A percentile compares a stretch with the other conserved stretches of the same genome.
phyloP scores from a whole-genome alignment of 2,797 vertebrate species.

The Sciaenops ocellatus region DNA sequence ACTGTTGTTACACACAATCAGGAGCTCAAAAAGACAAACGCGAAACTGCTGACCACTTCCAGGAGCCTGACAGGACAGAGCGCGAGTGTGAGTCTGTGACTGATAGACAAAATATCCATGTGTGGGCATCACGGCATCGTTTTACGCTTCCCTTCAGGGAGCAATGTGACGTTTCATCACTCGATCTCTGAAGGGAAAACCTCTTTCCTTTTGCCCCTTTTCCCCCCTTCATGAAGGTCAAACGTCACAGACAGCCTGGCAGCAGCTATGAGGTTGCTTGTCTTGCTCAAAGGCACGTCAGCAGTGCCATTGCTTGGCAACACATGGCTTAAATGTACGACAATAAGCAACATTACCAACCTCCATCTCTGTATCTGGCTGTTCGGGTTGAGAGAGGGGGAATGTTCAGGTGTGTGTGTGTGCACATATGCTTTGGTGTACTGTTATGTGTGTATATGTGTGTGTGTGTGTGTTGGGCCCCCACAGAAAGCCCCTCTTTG shows the following conservation, averaged over 20 bases:
- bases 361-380: conserved; percentile 3
- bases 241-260: not conserved
- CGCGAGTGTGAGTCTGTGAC: too few relatives aligned
- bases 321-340: not conserved
- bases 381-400: conserved; percentile 11
- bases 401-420: conserved; percentile 54
- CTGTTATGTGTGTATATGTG: conserved; percentile 14
- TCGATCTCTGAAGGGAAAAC: not conserved
- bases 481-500: conserved; percentile 82
- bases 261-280: not conserved
- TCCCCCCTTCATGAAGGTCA: conserved; percentile 16
- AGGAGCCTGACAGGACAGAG: not conserved
- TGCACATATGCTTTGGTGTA: conserved; percentile 22
- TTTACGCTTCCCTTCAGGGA: too few relatives aligned
- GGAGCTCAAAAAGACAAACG: not conserved
- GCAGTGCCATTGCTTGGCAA: not conserved
- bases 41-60: not conserved
- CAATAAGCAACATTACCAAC: not conserved
- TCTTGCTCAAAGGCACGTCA: conserved; percentile 20
- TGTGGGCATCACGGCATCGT: too few relatives aligned
- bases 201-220: not conserved
- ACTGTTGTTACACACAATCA: not conserved
- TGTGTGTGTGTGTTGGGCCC: conserved; percentile 48
- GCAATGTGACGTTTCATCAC: not conserved
- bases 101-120: too few relatives aligned